phyloP scores from a whole-genome alignment of 2,113 vertebrate species.

The Parus major region DNA sequence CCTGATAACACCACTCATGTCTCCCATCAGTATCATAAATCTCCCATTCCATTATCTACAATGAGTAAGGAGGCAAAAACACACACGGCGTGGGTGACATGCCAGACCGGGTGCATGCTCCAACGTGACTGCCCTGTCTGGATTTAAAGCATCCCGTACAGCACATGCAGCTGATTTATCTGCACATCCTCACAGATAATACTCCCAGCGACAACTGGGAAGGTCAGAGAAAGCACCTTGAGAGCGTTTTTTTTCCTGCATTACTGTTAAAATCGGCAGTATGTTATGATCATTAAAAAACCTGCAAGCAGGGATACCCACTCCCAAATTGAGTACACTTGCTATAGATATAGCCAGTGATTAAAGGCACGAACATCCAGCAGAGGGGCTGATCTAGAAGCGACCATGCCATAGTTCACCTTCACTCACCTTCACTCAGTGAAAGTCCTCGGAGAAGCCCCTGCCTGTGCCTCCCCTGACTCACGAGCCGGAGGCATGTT shows the following conservation, averaged over 20 bases:
- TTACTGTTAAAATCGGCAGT: not conserved
- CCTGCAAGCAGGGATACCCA: not conserved
- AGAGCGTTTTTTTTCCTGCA: not conserved
- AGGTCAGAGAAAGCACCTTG: not conserved
- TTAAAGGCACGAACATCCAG: constrained; percentile 23
- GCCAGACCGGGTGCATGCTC: not conserved
- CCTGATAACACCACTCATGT: constrained; percentile 57
- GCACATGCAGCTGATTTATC: not conserved
- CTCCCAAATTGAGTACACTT: not conserved
- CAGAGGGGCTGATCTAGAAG: constrained; percentile 19
- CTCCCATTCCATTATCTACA: constrained; percentile 40
- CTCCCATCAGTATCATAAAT: constrained; percentile 39
- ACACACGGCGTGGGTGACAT: constrained; percentile 13
- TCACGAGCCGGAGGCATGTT: constrained; percentile 49
- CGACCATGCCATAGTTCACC: constrained; percentile 6
- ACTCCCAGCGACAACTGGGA: not conserved
- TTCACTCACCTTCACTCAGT: constrained; percentile 73
- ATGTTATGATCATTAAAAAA: not conserved
- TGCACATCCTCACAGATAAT: not conserved
- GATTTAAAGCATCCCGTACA: not conserved
- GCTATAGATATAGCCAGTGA: constrained; percentile 2
- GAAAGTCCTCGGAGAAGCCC: constrained; percentile 49
- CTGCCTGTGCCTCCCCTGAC: constrained; percentile 26
- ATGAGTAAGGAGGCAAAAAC: constrained; percentile 12
- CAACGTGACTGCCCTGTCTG: not conserved